These are phyloP conservation scores for Dreissena polymorpha DNA, from an alignment of 1,140 invertebrate genomes.

Conservation along the genomic window DNA sequence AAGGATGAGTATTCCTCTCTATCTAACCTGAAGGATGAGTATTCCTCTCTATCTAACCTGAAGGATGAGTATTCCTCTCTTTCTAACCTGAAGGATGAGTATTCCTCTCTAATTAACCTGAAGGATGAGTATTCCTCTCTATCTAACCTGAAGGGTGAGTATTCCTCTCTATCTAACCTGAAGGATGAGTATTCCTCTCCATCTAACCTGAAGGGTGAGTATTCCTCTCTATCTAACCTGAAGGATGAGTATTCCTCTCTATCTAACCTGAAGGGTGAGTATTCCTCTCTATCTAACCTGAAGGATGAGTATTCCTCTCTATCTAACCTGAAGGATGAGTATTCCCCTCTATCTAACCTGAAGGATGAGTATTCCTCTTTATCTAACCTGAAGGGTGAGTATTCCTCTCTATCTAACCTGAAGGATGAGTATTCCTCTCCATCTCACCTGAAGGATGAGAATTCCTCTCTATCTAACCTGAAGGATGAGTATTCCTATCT, in stretches of 20 bases:
- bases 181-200: constrained; percentile 98
- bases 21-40: constrained; percentile 99
- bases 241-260: constrained; percentile 98
- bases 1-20: constrained; percentile 98
- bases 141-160: constrained; percentile 99
- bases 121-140: constrained; percentile 98
- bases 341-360: constrained; percentile 98
- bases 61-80: constrained; percentile 98
- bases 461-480: constrained; percentile 98
- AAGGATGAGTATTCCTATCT: constrained; percentile 98
- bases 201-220: constrained; percentile 99
- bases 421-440: constrained; percentile 98
- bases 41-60: constrained; percentile 98
- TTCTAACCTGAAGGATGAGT: constrained; percentile 99
- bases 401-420: constrained; percentile 98
- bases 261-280: constrained; percentile 99
- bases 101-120: constrained; percentile 98
- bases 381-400: constrained; percentile 99
- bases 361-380: constrained; percentile 98
- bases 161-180: constrained; percentile 98
- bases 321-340: constrained; percentile 99
- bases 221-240: constrained; percentile 98
- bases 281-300: constrained; percentile 98
- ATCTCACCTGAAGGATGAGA: constrained; percentile 99
- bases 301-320: constrained; percentile 98